Conservation (phyloP, 2,888 invertebrate species). For the Chironomus riparius region DNA sequence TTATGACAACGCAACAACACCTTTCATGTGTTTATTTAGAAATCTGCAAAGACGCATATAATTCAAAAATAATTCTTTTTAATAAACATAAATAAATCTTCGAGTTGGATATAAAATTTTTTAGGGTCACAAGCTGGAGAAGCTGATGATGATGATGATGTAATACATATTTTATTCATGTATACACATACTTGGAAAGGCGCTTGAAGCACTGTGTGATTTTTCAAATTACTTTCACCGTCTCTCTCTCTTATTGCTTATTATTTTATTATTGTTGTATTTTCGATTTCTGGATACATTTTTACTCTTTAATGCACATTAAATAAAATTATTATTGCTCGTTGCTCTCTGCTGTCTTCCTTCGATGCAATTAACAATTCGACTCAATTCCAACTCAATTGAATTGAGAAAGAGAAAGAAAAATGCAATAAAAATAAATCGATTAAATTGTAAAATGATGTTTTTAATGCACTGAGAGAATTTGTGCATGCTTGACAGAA, state of each 20-base stretch:
- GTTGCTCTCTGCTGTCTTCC: neutral
- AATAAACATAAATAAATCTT: neutral
- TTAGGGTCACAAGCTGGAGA: neutral
- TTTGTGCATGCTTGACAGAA: too few relatives aligned
- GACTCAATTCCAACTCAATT: too few relatives aligned
- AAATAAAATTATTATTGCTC: too few relatives aligned
- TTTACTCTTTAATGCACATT: neutral
- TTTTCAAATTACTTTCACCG: constrained; percentile 25
- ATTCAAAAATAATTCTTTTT: neutral
- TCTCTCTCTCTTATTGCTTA: neutral
- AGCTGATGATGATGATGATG: neutral
- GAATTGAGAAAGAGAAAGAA: too few relatives aligned
- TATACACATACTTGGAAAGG: neutral
- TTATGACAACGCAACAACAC: neutral
- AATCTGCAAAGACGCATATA: neutral
- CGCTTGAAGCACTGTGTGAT: neutral
- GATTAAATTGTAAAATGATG: neutral
- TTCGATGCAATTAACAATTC: neutral
- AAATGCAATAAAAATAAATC: neutral
- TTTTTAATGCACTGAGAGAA: too few relatives aligned
- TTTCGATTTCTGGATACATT: neutral
- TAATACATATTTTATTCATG: neutral
- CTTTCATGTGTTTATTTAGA: neutral
- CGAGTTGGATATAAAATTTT: neutral
- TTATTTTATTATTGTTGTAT: neutral